phyloP scores from a whole-genome alignment of 1,140 invertebrate genomes.

The Phocides pigmalion region DNA sequence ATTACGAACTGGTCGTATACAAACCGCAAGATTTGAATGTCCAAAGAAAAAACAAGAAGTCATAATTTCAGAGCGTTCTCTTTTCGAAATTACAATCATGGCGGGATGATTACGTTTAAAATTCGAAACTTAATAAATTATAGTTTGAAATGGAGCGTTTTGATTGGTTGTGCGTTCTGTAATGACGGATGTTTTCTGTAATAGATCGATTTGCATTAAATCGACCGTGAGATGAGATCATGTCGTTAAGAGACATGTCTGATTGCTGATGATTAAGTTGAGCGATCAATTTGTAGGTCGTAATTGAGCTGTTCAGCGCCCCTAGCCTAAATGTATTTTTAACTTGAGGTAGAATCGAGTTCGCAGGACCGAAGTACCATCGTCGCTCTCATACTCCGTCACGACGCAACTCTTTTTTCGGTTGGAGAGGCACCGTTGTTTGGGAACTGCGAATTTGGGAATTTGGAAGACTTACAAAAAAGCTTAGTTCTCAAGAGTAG shows the following conservation, averaged over 20 bases:
- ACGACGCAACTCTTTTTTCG: too few species aligned
- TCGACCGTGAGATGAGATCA: conserved; percentile 72
- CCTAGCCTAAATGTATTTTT: too few species aligned
- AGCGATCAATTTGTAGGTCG: background rate
- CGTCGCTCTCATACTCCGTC: too few species aligned
- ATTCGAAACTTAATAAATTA: conserved; percentile 72
- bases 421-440: too few species aligned
- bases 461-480: too few species aligned
- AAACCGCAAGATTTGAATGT: conserved; percentile 33
- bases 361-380: too few species aligned
- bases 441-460: too few species aligned
- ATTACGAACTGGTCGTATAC: conserved; percentile 3
- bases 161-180: conserved; percentile 56
- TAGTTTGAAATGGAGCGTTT: conserved; percentile 47
- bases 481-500: too few species aligned
- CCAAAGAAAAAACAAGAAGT: conserved; percentile 38
- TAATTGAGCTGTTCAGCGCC: too few species aligned
- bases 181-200: conserved; percentile 61
- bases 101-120: conserved; percentile 41
- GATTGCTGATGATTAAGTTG: background rate
- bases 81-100: conserved; percentile 59
- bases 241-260: conserved; percentile 38
- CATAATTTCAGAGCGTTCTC: conserved; percentile 37
- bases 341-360: too few species aligned
- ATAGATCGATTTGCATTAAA: conserved; percentile 78